Percentiles rank a stretch among this genome's conserved stretches.
phyloP scores from a whole-genome alignment of 2,113 vertebrate species.

The Promerops cafer region DNA sequence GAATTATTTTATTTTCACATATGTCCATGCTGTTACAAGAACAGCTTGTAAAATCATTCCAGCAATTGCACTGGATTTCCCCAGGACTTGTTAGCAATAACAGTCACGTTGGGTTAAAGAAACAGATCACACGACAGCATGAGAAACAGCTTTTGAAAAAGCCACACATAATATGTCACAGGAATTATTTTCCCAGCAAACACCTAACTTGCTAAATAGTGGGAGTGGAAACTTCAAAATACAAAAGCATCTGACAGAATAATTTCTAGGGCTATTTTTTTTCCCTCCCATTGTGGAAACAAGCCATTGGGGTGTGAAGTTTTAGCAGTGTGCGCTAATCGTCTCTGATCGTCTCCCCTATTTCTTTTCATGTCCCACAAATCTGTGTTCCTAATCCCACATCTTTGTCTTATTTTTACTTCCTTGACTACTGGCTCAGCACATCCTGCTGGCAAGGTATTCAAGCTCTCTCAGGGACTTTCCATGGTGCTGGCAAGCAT shows the following conservation, averaged over 20 bases:
- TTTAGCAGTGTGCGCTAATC: not conserved
- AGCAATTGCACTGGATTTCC: not conserved
- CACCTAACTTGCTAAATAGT: not conserved
- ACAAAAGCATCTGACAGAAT: not conserved
- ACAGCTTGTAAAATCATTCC: not conserved
- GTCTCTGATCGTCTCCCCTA: not conserved
- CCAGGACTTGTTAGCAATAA: not conserved
- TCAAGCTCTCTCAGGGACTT: not conserved
- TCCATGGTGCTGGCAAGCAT: rapidly evolving
- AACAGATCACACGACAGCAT: rapidly evolving
- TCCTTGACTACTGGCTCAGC: not conserved
- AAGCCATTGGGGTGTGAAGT: not conserved
- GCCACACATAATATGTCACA: not conserved
- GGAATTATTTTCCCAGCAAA: not conserved
- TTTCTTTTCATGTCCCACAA: not conserved
- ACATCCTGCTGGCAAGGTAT: not conserved
- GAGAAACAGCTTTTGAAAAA: not conserved
- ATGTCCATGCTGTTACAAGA: not conserved
- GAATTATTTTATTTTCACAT: not conserved
- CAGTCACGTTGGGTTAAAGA: not conserved
- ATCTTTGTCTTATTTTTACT: not conserved
- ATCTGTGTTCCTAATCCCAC: not conserved
- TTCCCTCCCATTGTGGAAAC: not conserved
- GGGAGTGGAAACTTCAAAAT: not conserved
- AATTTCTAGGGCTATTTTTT: not conserved